Conservation (phyloP, 2,797 vertebrate species). For the Syndactyla subalaris region DNA sequence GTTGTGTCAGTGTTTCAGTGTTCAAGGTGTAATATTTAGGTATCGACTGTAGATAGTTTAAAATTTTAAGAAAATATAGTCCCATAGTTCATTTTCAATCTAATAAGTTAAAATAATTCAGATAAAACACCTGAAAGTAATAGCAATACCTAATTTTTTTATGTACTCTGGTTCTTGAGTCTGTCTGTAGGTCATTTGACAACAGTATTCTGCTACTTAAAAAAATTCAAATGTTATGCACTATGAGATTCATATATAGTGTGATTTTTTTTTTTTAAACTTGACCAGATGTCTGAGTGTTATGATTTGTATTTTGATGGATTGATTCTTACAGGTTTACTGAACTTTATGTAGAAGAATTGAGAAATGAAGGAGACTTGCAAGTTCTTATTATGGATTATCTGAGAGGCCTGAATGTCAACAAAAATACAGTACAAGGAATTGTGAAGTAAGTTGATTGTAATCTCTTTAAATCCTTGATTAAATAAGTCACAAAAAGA, state of each 20-base stretch:
- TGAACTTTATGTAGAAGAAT: slow-evolving; percentile 94
- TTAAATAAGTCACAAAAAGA: neutral
- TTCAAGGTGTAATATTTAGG: neutral
- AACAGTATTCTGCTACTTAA: neutral
- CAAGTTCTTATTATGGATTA: slow-evolving; percentile 91
- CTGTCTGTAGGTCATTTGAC: neutral
- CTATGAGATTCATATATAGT: neutral
- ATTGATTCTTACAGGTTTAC: slow-evolving; percentile 84
- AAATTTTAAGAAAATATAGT: neutral
- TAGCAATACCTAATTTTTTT: neutral
- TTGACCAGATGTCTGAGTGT: neutral
- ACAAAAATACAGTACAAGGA: slow-evolving; percentile 84
- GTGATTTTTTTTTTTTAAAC: neutral
- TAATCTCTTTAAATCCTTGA: neutral
- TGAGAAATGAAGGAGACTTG: slow-evolving; percentile 90
- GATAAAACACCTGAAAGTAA: neutral
- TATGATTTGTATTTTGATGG: neutral
- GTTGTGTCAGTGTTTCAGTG: neutral
- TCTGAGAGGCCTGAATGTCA: slow-evolving; percentile 87
- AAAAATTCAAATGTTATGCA: neutral
- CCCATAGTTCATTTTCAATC: neutral
- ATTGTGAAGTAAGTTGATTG: slow-evolving; percentile 87
- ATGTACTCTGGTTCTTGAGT: neutral
- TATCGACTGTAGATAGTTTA: neutral
- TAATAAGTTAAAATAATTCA: neutral